These are phyloP conservation scores for Aphelinus atriplicis DNA, from an alignment of 1,140 invertebrate species.

Conservation along the genomic window DNA sequence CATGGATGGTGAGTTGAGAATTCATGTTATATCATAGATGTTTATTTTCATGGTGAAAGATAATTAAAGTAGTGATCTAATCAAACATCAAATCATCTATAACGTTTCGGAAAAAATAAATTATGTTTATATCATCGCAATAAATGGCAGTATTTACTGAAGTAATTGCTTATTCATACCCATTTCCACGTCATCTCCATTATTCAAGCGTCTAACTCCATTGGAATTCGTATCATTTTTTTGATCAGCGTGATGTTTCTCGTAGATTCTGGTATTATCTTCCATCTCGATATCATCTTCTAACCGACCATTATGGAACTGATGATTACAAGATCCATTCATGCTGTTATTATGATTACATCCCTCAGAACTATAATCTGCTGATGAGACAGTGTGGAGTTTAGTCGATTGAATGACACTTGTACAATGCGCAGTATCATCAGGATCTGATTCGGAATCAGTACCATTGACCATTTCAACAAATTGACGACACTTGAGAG, in stretches of 20 bases:
- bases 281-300: conserved; percentile 66
- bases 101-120: too few relatives aligned
- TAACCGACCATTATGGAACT: conserved; percentile 61
- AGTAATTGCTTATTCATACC: conserved; percentile 59
- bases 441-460: conserved; percentile 75
- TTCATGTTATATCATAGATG: too few relatives aligned
- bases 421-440: conserved; percentile 70
- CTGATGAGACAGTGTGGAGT: conserved; percentile 44
- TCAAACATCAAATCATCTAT: too few relatives aligned
- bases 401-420: conserved; percentile 81
- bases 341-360: conserved; percentile 52
- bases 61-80: too few relatives aligned
- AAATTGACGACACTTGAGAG: conserved; percentile 96
- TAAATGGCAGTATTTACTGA: too few relatives aligned
- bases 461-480: conserved; percentile 93
- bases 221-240: conserved; percentile 71
- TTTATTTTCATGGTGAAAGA: too few relatives aligned
- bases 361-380: neutral
- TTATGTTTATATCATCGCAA: too few relatives aligned
- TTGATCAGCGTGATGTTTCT: conserved; percentile 67
- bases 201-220: conserved; percentile 59
- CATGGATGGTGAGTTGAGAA: too few relatives aligned
- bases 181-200: conserved; percentile 75
- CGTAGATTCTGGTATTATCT: conserved; percentile 55
- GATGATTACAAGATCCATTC: conserved; percentile 57